Conservation (phyloP, 2,113 vertebrate species). For the Albula goreensis region DNA sequence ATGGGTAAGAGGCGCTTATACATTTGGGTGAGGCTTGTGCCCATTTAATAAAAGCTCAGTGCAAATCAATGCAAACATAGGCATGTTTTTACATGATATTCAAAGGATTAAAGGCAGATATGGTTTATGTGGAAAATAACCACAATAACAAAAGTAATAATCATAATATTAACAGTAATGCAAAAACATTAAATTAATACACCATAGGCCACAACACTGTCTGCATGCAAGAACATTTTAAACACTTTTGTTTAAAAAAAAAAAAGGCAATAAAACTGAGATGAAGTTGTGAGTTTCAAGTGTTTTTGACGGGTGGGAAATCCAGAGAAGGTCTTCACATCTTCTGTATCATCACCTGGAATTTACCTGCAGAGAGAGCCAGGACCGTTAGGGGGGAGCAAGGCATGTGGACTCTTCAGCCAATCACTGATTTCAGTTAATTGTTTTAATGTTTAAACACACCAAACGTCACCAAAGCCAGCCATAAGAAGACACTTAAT, state of each 20-base stretch:
- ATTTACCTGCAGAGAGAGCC: slow-evolving; percentile 80
- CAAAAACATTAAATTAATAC: not conserved
- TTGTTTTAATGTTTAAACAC: too few relatives aligned
- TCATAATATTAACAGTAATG: slow-evolving; percentile 5
- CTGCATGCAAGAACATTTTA: slow-evolving; percentile 23
- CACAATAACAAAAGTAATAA: slow-evolving; percentile 15
- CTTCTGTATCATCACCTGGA: slow-evolving; percentile 98
- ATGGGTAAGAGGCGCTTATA: not conserved
- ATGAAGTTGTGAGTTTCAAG: slow-evolving; percentile 17
- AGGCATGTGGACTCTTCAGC: too few relatives aligned
- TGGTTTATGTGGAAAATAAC: slow-evolving; percentile 8
- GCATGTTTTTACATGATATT: not conserved
- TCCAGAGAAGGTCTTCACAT: slow-evolving; percentile 62
- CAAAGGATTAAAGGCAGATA: slow-evolving; percentile 21
- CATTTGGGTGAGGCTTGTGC: not conserved
- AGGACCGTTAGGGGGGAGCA: not conserved
- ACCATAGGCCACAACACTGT: not conserved
- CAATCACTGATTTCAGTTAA: too few relatives aligned
- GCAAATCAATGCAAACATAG: slow-evolving; percentile 19
- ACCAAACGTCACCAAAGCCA: not conserved
- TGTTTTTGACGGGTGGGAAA: not conserved
- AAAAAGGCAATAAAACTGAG: slow-evolving; percentile 26
- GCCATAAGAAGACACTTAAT: too few relatives aligned
- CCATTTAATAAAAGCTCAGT: slow-evolving; percentile 23
- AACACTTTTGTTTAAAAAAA: not conserved